Percentiles rank a stretch among this genome's conserved stretches.
These are phyloP conservation scores for Leptopilina boulardi DNA, from an alignment of 1,140 invertebrate species.

Conservation along the genomic window DNA sequence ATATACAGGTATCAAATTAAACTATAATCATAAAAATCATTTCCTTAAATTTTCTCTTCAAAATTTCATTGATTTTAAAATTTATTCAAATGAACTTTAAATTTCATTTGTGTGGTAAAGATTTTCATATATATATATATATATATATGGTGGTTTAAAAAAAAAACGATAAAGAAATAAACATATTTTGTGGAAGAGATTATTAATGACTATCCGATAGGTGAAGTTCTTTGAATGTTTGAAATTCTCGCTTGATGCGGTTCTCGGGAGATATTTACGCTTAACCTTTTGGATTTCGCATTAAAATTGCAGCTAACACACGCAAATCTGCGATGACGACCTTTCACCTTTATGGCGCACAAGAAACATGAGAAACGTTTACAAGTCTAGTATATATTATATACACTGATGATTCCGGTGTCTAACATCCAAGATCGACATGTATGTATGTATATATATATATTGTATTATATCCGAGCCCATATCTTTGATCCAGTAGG, in stretches of 20 bases:
- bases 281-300: slow-evolving; percentile 5
- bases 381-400: not conserved
- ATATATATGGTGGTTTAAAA: too few species aligned
- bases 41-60: too few species aligned
- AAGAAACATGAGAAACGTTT: slow-evolving; percentile 15
- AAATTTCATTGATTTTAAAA: too few species aligned
- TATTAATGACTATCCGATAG: not conserved
- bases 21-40: too few species aligned
- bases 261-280: not conserved
- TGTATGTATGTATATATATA: too few species aligned
- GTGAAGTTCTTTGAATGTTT: slow-evolving; percentile 5
- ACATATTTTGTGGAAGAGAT: not conserved
- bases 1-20: too few species aligned
- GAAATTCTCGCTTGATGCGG: not conserved
- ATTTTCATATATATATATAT: too few species aligned
- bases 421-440: not conserved
- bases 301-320: slow-evolving; percentile 20
- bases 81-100: not conserved
- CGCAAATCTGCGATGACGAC: slow-evolving; percentile 22
- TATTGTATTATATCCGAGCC: too few species aligned
- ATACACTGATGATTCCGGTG: slow-evolving; percentile 8
- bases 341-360: slow-evolving; percentile 1
- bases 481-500: not conserved
- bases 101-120: not conserved
- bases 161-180: not conserved